Conservation (phyloP, 2,888 invertebrate species). For the Cryptocheilus praepositus region DNA sequence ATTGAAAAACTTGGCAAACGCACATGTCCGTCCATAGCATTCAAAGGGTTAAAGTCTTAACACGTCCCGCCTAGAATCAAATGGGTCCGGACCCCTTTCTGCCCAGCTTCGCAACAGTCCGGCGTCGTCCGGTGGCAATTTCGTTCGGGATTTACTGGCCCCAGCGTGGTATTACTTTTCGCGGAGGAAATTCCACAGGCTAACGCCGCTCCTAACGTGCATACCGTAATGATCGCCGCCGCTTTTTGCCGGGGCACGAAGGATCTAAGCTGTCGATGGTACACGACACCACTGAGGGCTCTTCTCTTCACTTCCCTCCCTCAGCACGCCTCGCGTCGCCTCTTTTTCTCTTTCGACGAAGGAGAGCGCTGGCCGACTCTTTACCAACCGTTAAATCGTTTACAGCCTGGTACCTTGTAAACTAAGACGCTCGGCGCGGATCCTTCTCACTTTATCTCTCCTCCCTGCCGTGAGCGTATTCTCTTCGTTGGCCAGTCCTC, state of each 20-base stretch:
- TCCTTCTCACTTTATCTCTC: neutral
- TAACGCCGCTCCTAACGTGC: slow-evolving; percentile 50
- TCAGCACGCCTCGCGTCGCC: slow-evolving; percentile 2
- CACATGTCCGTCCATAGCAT: too few species aligned
- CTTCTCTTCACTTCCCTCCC: slow-evolving; percentile 4
- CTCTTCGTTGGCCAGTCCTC: too few species aligned
- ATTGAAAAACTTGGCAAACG: too few species aligned
- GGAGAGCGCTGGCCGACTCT: slow-evolving; percentile 30
- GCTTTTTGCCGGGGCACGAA: slow-evolving; percentile 40
- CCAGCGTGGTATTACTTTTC: slow-evolving; percentile 56
- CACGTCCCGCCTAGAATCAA: too few species aligned
- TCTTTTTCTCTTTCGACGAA: slow-evolving; percentile 9
- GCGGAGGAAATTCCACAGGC: slow-evolving; percentile 59
- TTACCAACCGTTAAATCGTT: slow-evolving; percentile 61
- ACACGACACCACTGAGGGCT: slow-evolving; percentile 39
- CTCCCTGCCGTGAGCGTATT: neutral
- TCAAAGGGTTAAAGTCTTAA: too few species aligned
- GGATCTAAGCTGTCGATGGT: slow-evolving; percentile 37
- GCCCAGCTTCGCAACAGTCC: too few species aligned
- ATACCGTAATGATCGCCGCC: slow-evolving; percentile 56
- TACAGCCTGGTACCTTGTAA: slow-evolving; percentile 55
- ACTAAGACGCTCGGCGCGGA: slow-evolving; percentile 29
- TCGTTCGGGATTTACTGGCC: slow-evolving; percentile 49
- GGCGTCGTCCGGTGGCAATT: slow-evolving; percentile 39
- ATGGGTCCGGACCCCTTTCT: too few species aligned